These are phyloP conservation scores for Mugil cephalus DNA, from an alignment of 2,113 vertebrate species.

Conservation along the genomic window DNA sequence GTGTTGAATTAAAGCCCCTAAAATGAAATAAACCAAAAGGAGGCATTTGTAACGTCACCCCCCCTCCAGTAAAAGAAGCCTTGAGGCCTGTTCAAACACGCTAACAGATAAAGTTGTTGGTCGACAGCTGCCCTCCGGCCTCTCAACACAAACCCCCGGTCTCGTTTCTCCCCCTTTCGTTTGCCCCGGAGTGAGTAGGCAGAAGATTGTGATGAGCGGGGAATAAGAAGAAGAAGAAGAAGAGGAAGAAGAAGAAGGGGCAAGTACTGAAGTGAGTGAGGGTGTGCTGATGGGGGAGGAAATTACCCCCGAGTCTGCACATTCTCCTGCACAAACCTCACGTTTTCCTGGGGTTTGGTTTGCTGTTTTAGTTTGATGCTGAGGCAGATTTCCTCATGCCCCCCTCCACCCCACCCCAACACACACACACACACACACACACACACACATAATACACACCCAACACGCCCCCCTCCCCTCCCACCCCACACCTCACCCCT, in stretches of 20 bases:
- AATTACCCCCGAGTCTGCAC: slow-evolving; percentile 82
- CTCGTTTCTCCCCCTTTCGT: neutral
- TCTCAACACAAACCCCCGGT: slow-evolving; percentile 32
- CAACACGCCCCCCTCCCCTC: slow-evolving; percentile 13
- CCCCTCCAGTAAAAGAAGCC: neutral
- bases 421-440: slow-evolving; percentile 15
- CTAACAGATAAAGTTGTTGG: slow-evolving; percentile 17
- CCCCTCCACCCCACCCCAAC: neutral
- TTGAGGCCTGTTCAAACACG: slow-evolving; percentile 32
- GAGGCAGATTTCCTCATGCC: slow-evolving; percentile 75
- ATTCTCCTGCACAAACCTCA: slow-evolving; percentile 64
- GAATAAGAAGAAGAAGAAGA: slow-evolving; percentile 36
- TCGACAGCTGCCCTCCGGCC: slow-evolving; percentile 20
- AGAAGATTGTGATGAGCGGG: slow-evolving; percentile 71
- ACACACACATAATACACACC: slow-evolving; percentile 23
- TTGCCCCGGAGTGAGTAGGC: slow-evolving; percentile 68
- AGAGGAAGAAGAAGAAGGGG: slow-evolving; percentile 28
- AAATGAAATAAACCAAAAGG: neutral
- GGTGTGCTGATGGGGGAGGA: slow-evolving; percentile 78
- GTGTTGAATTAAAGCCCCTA: too few relatives aligned
- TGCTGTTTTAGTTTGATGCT: slow-evolving; percentile 79
- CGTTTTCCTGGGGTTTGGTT: slow-evolving; percentile 50
- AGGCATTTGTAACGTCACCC: neutral
- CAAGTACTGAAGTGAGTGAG: slow-evolving; percentile 57
- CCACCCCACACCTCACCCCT: slow-evolving; percentile 51